Conservation (phyloP, 2,113 vertebrate species). For the Microcebus griseorufus region DNA sequence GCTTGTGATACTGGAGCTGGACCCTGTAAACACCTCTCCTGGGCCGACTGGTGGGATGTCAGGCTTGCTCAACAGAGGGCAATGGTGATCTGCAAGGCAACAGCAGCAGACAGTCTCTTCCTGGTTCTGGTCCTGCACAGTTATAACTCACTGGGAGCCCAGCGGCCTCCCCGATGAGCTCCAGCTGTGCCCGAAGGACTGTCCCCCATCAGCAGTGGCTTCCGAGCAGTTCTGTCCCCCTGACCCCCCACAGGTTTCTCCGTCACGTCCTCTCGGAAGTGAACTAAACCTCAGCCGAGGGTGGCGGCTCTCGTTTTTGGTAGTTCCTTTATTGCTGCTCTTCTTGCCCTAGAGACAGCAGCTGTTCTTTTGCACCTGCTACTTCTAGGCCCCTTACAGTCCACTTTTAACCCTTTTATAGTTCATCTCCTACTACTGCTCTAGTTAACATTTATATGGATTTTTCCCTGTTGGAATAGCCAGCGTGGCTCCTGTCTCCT, state of each 20-base stretch:
- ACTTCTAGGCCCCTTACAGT: not conserved
- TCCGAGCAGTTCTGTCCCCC: not conserved
- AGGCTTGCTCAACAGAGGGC: not conserved
- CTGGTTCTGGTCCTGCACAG: not conserved
- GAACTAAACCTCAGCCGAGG: not conserved
- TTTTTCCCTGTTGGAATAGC: not conserved
- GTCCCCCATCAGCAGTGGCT: not conserved
- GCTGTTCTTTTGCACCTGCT: not conserved
- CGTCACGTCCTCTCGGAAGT: too few species aligned
- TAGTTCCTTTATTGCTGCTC: not conserved
- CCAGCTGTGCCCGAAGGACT: not conserved
- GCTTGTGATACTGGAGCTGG: not conserved
- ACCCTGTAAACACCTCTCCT: not conserved
- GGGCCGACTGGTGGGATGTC: not conserved
- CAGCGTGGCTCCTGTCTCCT: not conserved
- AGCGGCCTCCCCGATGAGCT: not conserved
- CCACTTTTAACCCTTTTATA: not conserved
- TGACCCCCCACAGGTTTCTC: not conserved
- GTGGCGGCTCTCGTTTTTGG: too few species aligned
- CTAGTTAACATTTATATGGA: not conserved
- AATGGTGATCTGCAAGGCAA: accelerated
- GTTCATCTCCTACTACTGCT: not conserved
- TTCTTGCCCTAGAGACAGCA: not conserved
- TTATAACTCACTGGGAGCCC: not conserved
- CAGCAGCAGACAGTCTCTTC: not conserved